phyloP scores from a whole-genome alignment of 2,797 vertebrate species.

The Anisognathus igniventris region DNA sequence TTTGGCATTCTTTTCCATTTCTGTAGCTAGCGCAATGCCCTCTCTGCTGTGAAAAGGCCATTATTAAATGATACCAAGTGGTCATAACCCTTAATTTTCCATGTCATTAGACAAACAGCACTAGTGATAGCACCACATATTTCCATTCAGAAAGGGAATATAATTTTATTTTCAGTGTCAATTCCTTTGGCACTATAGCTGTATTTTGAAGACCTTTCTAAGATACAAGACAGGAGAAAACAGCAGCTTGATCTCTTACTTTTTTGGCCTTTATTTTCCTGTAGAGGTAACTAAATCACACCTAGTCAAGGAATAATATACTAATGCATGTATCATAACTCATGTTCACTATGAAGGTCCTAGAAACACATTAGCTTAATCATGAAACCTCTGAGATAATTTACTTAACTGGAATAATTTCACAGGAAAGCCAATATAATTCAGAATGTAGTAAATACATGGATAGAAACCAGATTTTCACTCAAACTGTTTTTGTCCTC shows the following conservation, averaged over 20 bases:
- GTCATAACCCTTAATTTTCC: conserved; percentile 42
- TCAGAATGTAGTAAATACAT: background rate
- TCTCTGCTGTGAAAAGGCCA: background rate
- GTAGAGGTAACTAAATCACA: background rate
- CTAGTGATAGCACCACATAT: background rate
- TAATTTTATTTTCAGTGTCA: background rate
- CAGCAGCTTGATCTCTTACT: background rate
- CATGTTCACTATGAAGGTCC: background rate
- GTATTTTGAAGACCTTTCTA: background rate
- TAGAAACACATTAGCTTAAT: background rate
- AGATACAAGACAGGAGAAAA: background rate
- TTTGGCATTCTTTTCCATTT: background rate
- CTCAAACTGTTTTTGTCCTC: background rate
- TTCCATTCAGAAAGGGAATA: background rate
- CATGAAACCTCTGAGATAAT: background rate
- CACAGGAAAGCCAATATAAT: background rate
- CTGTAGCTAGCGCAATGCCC: background rate
- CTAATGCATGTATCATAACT: background rate
- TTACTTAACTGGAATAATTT: conserved; percentile 2
- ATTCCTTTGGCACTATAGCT: background rate
- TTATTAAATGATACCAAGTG: conserved; percentile 6
- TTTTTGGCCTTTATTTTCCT: background rate
- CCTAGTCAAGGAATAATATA: background rate
- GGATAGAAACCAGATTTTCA: background rate
- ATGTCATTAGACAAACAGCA: conserved; percentile 26